These are phyloP conservation scores for Ridgeia piscesae DNA, from an alignment of 1,140 invertebrate genomes.

Conservation along the genomic window DNA sequence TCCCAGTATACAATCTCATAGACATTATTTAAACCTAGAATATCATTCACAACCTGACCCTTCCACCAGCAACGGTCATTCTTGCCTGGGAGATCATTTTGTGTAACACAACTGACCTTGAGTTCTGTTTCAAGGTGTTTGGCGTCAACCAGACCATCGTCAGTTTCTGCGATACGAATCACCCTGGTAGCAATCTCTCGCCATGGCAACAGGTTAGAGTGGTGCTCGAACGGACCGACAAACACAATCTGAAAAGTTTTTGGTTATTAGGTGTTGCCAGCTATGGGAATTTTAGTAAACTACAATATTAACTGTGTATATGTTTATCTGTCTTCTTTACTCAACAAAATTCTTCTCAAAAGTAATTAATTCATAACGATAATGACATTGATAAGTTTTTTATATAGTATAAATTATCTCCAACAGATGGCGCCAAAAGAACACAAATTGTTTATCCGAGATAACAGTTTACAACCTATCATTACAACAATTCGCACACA, in stretches of 20 bases:
- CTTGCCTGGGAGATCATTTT: not conserved
- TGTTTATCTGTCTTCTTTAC: too few species aligned
- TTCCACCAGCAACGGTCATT: not conserved
- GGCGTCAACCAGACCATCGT: slow-evolving; percentile 77
- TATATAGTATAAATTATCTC: too few species aligned
- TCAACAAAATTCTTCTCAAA: too few species aligned
- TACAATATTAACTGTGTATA: too few species aligned
- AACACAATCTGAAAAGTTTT: slow-evolving; percentile 57
- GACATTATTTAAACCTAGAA: not conserved
- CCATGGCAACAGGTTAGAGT: slow-evolving; percentile 83
- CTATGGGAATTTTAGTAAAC: not conserved
- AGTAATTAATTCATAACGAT: too few species aligned
- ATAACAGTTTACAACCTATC: too few species aligned
- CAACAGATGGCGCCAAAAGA: too few species aligned
- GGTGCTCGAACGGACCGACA: slow-evolving; percentile 83
- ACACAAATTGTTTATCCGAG: too few species aligned
- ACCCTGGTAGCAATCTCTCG: slow-evolving; percentile 77
- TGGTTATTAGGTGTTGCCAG: not conserved
- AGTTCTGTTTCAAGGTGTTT: slow-evolving; percentile 75
- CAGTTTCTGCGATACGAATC: slow-evolving; percentile 74
- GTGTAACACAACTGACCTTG: slow-evolving; percentile 44
- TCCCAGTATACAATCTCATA: not conserved
- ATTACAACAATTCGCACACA: too few species aligned
- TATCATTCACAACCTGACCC: not conserved
- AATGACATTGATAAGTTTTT: too few species aligned